Conservation (phyloP, 1,140 invertebrate genomes). For the Achroia grisella region DNA sequence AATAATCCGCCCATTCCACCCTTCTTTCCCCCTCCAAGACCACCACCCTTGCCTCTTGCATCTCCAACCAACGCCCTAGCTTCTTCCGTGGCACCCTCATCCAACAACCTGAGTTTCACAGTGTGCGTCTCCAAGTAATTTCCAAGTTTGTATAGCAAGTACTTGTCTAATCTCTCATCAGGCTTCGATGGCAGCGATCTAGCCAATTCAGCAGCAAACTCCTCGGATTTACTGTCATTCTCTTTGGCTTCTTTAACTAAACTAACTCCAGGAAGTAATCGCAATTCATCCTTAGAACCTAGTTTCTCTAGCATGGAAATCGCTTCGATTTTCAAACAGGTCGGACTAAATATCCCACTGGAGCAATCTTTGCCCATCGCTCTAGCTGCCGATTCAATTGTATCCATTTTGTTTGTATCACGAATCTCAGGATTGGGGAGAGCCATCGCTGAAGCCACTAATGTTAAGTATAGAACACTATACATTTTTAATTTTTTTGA, state of each 20-base stretch:
- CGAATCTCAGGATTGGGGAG: slow-evolving; percentile 44
- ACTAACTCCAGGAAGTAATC: slow-evolving; percentile 81
- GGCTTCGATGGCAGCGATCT: slow-evolving; percentile 83
- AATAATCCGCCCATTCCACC: slow-evolving; percentile 75
- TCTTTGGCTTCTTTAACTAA: slow-evolving; percentile 80
- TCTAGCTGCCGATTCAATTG: slow-evolving; percentile 36
- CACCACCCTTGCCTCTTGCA: slow-evolving; percentile 61
- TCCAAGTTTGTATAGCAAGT: slow-evolving; percentile 80
- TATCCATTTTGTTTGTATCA: slow-evolving; percentile 26
- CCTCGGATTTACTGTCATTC: slow-evolving; percentile 75
- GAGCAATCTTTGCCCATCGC: slow-evolving; percentile 76
- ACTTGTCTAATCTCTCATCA: slow-evolving; percentile 84
- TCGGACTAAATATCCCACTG: slow-evolving; percentile 79
- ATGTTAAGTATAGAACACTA: slow-evolving; percentile 13
- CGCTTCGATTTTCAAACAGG: slow-evolving; percentile 87
- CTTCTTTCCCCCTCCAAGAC: slow-evolving; percentile 63
- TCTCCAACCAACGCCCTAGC: slow-evolving; percentile 67
- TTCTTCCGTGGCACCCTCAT: slow-evolving; percentile 76
- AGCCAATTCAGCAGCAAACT: slow-evolving; percentile 82
- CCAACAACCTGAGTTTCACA: slow-evolving; percentile 81
- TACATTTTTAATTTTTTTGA: slow-evolving; percentile 32
- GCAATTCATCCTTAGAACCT: slow-evolving; percentile 77
- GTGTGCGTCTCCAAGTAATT: slow-evolving; percentile 82
- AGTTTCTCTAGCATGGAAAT: slow-evolving; percentile 83
- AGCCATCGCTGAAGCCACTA: slow-evolving; percentile 21